Percentiles rank a stretch among this genome's conserved stretches.
phyloP scores from a whole-genome alignment of 2,797 vertebrate species.

The Thunnus albacares region DNA sequence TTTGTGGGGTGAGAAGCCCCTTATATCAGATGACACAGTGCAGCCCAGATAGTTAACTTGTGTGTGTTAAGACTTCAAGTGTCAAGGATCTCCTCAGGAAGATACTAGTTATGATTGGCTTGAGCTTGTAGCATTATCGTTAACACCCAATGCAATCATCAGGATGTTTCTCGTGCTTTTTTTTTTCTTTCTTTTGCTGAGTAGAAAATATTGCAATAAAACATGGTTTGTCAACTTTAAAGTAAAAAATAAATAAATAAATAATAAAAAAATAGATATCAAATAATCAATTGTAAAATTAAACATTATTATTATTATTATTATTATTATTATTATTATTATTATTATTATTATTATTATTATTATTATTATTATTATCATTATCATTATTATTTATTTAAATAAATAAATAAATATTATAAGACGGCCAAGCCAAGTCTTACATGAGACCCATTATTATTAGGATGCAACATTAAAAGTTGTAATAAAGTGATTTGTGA shows the following conservation, averaged over 20 bases:
- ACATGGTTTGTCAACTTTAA: not conserved
- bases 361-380: too few species aligned
- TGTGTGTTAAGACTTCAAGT: conserved; percentile 65
- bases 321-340: too few species aligned
- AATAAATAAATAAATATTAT: too few species aligned
- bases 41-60: conserved; percentile 42
- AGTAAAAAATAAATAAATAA: not conserved
- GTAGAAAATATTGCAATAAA: not conserved
- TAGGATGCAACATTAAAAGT: too few species aligned
- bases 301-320: not conserved
- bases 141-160: conserved; percentile 24
- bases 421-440: too few species aligned
- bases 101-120: conserved; percentile 48
- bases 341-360: too few species aligned
- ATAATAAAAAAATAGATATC: not conserved
- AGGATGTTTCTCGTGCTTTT: conserved; percentile 3
- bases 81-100: conserved; percentile 60
- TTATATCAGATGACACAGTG: conserved; percentile 66
- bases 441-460: too few species aligned
- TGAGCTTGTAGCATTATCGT: conserved; percentile 52
- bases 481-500: too few species aligned
- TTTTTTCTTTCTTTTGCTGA: not conserved
- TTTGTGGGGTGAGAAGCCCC: conserved; percentile 51
- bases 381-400: too few species aligned
- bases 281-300: not conserved